These are phyloP conservation scores for Poecile atricapillus DNA, from an alignment of 2,113 vertebrate species.

Conservation along the genomic window DNA sequence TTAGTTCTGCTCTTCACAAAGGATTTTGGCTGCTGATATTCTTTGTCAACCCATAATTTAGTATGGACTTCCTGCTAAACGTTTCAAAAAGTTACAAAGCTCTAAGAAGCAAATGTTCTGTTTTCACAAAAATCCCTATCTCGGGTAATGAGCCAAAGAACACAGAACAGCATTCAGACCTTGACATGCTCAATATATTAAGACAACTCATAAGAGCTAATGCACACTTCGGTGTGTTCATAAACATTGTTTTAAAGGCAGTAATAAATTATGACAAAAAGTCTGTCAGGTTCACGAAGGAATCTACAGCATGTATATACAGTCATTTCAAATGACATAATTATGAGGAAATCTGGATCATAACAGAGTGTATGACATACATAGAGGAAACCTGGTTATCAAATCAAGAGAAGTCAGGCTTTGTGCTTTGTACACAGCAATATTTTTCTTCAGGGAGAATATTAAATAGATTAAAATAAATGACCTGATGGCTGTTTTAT, in stretches of 20 bases:
- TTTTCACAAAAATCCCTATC: neutral
- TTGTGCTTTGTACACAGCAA: neutral
- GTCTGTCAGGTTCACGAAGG: neutral
- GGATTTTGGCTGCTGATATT: neutral
- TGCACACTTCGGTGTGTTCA: neutral
- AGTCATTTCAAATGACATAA: neutral
- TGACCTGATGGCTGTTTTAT: neutral
- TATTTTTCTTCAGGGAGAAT: neutral
- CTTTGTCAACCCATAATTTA: neutral
- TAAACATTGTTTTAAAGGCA: neutral
- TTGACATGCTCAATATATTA: neutral
- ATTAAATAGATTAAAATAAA: neutral
- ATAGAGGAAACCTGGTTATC: neutral
- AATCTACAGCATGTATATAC: neutral
- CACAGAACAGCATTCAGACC: neutral
- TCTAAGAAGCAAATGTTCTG: neutral
- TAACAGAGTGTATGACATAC: neutral
- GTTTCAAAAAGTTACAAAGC: conserved; percentile 7
- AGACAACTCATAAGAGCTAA: neutral
- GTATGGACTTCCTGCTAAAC: neutral
- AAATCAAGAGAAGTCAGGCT: neutral
- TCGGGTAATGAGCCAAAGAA: neutral
- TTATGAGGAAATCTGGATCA: neutral
- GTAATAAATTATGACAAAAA: neutral
- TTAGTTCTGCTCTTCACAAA: neutral